phyloP scores from a whole-genome alignment of 2,797 vertebrate genomes.

The Chlorospingus flavigularis region DNA sequence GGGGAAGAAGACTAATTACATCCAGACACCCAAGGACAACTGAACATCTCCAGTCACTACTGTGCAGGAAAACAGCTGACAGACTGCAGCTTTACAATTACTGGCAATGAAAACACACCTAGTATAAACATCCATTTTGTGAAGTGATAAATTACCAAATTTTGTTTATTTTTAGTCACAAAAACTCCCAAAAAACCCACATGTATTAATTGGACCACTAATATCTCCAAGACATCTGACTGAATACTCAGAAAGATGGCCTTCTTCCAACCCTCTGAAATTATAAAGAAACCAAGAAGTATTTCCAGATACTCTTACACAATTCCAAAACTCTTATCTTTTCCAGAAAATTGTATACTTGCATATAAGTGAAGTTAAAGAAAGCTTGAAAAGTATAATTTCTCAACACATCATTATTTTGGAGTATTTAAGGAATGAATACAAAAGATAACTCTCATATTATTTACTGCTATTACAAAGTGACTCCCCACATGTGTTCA shows the following conservation, averaged over 20 bases:
- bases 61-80: background rate
- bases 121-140: background rate
- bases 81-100: background rate
- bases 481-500: rapidly evolving
- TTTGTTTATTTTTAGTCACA: background rate
- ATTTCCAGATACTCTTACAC: background rate
- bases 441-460: background rate
- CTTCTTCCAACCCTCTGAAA: background rate
- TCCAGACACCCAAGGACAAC: background rate
- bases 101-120: background rate
- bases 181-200: background rate
- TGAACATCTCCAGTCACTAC: background rate
- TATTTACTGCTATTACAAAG: background rate
- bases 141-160: background rate
- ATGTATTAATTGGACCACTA: background rate
- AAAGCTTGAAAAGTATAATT: background rate
- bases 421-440: background rate
- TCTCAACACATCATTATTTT: background rate
- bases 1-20: background rate
- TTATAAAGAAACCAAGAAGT: background rate
- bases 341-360: background rate
- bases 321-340: background rate
- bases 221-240: background rate
- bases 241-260: background rate
- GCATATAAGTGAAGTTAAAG: background rate